Conservation (phyloP, 2,797 vertebrate genomes). For the Xiphophorus birchmanni region DNA sequence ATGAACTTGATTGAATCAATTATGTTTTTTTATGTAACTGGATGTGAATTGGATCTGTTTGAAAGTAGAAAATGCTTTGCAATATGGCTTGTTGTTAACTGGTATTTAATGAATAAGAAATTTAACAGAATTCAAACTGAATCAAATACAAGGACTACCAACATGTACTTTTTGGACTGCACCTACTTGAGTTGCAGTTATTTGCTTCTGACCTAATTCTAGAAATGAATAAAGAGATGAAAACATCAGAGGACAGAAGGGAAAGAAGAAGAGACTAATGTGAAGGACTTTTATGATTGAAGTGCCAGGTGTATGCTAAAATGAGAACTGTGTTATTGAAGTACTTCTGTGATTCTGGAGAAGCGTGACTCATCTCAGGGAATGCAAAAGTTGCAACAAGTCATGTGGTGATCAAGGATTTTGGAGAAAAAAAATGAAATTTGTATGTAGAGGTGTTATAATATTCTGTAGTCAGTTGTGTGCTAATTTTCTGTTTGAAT, state of each 20-base stretch:
- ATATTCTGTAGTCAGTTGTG: not conserved
- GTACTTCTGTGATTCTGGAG: slow-evolving; percentile 44
- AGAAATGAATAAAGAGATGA: slow-evolving; percentile 21
- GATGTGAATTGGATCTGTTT: not conserved
- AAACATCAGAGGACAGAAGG: not conserved
- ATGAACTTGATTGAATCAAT: not conserved
- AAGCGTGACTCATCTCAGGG: slow-evolving; percentile 33
- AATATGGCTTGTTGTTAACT: not conserved
- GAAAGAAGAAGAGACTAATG: slow-evolving; percentile 15
- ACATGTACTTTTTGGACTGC: not conserved
- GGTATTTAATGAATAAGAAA: not conserved
- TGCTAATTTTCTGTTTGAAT: slow-evolving; percentile 11
- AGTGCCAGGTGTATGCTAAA: slow-evolving; percentile 30
- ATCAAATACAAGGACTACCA: not conserved
- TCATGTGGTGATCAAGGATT: slow-evolving; percentile 16
- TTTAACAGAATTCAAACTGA: not conserved
- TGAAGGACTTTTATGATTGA: slow-evolving; percentile 32
- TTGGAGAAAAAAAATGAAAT: slow-evolving; percentile 28
- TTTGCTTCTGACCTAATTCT: slow-evolving; percentile 13
- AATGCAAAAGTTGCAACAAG: slow-evolving; percentile 34
- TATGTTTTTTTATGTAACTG: not conserved
- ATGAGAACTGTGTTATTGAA: slow-evolving; percentile 32
- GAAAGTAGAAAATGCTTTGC: not conserved
- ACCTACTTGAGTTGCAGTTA: slow-evolving; percentile 6
- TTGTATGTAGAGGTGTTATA: slow-evolving; percentile 8